A percentile compares a stretch with the other conserved stretches of the same genome.
Conservation (phyloP, 2,113 vertebrate species). For the Zosterops lateralis region DNA sequence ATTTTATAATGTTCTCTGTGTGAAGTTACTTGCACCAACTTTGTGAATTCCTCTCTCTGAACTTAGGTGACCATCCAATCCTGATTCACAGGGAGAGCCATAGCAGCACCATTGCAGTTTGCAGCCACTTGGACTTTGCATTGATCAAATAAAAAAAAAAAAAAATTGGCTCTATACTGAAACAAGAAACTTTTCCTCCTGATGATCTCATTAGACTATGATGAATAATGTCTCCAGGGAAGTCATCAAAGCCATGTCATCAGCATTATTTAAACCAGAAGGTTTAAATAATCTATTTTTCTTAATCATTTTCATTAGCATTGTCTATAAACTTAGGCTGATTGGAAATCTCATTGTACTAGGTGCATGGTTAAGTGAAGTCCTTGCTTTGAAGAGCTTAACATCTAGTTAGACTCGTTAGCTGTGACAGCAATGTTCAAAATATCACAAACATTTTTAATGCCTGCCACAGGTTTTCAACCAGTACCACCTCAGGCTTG, state of each 20-base stretch:
- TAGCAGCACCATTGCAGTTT: background rate
- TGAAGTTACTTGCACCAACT: background rate
- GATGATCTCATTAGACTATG: constrained; percentile 10
- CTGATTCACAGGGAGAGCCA: background rate
- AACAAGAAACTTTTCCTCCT: background rate
- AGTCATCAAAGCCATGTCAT: background rate
- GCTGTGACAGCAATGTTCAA: background rate
- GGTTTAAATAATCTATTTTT: background rate
- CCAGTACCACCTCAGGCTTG: background rate
- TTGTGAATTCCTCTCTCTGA: background rate
- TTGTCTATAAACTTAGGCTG: background rate
- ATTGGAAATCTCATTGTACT: background rate
- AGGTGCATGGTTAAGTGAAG: background rate
- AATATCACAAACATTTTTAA: constrained; percentile 16
- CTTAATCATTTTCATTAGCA: background rate
- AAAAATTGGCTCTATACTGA: background rate
- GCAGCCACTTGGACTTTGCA: background rate
- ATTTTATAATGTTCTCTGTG: background rate
- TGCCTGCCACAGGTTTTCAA: background rate
- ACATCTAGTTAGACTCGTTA: background rate
- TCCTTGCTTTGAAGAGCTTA: background rate
- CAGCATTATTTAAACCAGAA: background rate
- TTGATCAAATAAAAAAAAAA: background rate
- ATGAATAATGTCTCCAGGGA: background rate
- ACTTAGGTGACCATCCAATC: background rate